Evolutionary conservation across 2,888 invertebrate species (phyloP), one percentile per base, ranked within the genome.

Genomic region (Acanthococcus lagerstroemiae): DNA sequence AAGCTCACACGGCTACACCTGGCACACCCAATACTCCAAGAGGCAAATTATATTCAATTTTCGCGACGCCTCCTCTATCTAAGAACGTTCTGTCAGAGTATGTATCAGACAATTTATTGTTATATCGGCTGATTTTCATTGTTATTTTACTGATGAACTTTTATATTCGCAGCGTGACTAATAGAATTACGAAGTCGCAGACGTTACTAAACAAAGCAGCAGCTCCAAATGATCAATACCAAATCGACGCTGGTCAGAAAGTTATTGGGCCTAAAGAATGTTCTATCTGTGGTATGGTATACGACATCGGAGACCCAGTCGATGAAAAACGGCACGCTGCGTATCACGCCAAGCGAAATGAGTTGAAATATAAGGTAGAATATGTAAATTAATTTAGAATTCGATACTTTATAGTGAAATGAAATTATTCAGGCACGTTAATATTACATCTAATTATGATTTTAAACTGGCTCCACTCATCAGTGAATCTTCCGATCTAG

Each of bases 161-260:
- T n/a, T n/a, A n/a, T n/a, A n/a, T 21, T 46, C 17, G 7, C 25
- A 63, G 54, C 37, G 63, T 63, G 25, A 54, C 63, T 22, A 63
- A 63, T 19, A 63, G 44, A 24, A 30, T 22, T 3, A 21, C 17
- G 24, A 63, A 63, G 44, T 22, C 25, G 1, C 27, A 52, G 19
- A 44, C 22, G 6, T 26, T 17, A n/a, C 24, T 66, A 24, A 27
- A 27, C 5, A 66, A 66, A 66, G 66, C 66, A 6, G 66, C 66
- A 21, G 44, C 56, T 12, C 56, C 55, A 7, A 48, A 76, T 0
- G 78, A 84, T 74, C 90, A 90, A 72, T 86, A 86, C 75, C 82
- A 88, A 67, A 81, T 93, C 63, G 92, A 93, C 77, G 89, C 86
- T 0, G 92, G 92, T 0, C 92, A 93, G 76, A 89, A 85, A 74